Evolutionary conservation across 2,797 vertebrate species (phyloP), one percentile per base, ranked within the genome.

Genomic region (Clarias laeviceps): DNA sequence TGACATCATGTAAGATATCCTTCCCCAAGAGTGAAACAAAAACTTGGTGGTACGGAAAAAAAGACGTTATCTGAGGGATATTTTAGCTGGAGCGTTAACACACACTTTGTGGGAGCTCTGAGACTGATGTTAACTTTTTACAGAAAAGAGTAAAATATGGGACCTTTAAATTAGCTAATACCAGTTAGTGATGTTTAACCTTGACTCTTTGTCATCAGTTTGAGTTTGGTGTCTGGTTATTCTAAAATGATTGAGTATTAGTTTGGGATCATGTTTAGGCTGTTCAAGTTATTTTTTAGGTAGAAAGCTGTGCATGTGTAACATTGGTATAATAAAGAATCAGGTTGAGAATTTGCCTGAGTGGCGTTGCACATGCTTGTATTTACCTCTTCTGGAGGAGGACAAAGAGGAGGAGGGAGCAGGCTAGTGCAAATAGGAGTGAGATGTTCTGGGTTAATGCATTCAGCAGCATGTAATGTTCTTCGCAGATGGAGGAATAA

Each of bases 401-500:
- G 40, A 5, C 12, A 40, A 56, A 11, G 24, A n/a, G 32, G 20
- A 22, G 20, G 20, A 3, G 29, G 37, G 32, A 9, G 32, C 54
- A 56, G 62, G 50, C 45, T 9, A 64, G 72, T 22, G 32, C 27
- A 79, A 34, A 68, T 76, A 62, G 77, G 69, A 80, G 74, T 76
- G 77, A 64, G 85, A 83, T 85, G 80, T 84, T 82, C 73, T 84
- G 82, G 73, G 79, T 82, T 88, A 89, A 88, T 56, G 65, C 57
- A 37, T 84, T 32, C 83, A 86, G 84, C 82, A 79, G 87, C n/a
- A 17, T 84, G 80, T 88, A 85, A 90, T 87, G 86, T 76, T 84
- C 74, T 89, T 89, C 83, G 79, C 88, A 89, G 88, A 88, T 85
- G 65, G 61, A 65, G 87, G 66, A 73, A 64, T 88, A 83, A 89